Evolutionary conservation across 1,140 invertebrate genomes (phyloP), one percentile per base, ranked within the genome.

Genomic region (Phthorimaea operculella): DNA sequence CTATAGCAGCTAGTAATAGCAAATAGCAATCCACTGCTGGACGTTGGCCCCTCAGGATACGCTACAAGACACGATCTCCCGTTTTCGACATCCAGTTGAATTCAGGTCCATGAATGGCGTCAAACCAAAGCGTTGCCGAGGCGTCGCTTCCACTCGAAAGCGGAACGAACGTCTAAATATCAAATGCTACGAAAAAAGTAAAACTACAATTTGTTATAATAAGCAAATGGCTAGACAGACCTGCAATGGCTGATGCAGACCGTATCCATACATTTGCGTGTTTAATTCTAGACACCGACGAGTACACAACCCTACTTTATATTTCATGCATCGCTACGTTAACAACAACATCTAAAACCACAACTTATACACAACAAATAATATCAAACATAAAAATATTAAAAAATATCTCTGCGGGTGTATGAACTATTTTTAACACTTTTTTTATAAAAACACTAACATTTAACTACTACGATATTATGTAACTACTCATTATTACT

Each of bases 371-470:
- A 21, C 15, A 33, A 15, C 18, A 47, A 16, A 12, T 48, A 56
- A 52, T 57, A 18, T 50, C 16, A 39, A n/a, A 55, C 48, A 54
- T 10, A 51, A 53, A 56, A 56, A 33, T 34, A 10, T 18, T 45
- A 52, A 59, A 49, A 56, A 39, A 66, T 55, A 54, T 58, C 54
- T 61, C 57, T 70, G 68, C 79, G 76, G 78, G 77, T 80, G 81
- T 77, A 83, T 77, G 72, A 81, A 80, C 79, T 68, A 66, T 42
- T 62, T 74, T 76, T 72, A 48, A 60, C 65, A 54, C 55, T 64
- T 69, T 83, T 78, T 72, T 70, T 77, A 77, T 74, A 79, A 79
- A 83, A 79, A 79, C 76, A 82, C 57, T 67, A 70, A 16, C 42
- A 47, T 53, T 34, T 58, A 58, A 33, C 54, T 55, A 56, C 54